These are phyloP conservation scores for Rambutsinella grinnellia DNA, from an alignment of 2,888 invertebrate species.

Conservation along the genomic window DNA sequence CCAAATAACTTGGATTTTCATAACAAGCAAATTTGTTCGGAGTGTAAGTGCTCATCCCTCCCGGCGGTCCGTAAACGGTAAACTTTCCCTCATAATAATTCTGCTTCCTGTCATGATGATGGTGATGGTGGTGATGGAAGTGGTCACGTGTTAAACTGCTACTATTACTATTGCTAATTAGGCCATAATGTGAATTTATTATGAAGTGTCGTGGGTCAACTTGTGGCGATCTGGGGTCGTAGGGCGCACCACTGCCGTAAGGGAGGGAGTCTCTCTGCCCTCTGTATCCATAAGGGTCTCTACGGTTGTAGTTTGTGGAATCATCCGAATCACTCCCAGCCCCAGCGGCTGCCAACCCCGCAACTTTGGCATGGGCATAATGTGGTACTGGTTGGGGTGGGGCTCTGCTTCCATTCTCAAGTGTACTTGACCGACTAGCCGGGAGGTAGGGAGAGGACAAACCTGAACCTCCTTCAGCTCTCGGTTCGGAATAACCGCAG, in stretches of 20 bases:
- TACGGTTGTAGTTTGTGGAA: slow-evolving; percentile 68
- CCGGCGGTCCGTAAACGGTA: slow-evolving; percentile 41
- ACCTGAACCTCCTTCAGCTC: slow-evolving; percentile 32
- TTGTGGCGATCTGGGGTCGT: slow-evolving; percentile 67
- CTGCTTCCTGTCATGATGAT: slow-evolving; percentile 46
- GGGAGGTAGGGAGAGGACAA: slow-evolving; percentile 50
- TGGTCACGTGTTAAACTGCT: slow-evolving; percentile 58
- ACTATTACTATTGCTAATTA: slow-evolving; percentile 65
- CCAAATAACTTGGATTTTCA: slow-evolving; percentile 66
- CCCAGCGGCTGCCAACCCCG: slow-evolving; percentile 15
- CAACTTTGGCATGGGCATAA: slow-evolving; percentile 26
- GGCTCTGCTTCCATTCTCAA: slow-evolving; percentile 48
- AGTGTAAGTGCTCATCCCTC: slow-evolving; percentile 51
- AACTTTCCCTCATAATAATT: slow-evolving; percentile 41
- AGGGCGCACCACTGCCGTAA: slow-evolving; percentile 68
- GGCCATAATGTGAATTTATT: slow-evolving; percentile 66
- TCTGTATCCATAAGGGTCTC: slow-evolving; percentile 70
- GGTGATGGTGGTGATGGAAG: slow-evolving; percentile 48
- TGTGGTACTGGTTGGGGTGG: slow-evolving; percentile 31
- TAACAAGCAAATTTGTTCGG: slow-evolving; percentile 65
- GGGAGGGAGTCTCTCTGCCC: slow-evolving; percentile 68
- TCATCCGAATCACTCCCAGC: slow-evolving; percentile 64
- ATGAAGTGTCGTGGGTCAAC: slow-evolving; percentile 67
- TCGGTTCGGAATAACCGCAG: slow-evolving; percentile 24
- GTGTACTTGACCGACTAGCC: slow-evolving; percentile 51